Percentiles rank a stretch among this genome's conserved stretches.
Evolutionary conservation across 2,888 invertebrate species (phyloP).

Genomic region (Onthophagus sagittarius): DNA sequence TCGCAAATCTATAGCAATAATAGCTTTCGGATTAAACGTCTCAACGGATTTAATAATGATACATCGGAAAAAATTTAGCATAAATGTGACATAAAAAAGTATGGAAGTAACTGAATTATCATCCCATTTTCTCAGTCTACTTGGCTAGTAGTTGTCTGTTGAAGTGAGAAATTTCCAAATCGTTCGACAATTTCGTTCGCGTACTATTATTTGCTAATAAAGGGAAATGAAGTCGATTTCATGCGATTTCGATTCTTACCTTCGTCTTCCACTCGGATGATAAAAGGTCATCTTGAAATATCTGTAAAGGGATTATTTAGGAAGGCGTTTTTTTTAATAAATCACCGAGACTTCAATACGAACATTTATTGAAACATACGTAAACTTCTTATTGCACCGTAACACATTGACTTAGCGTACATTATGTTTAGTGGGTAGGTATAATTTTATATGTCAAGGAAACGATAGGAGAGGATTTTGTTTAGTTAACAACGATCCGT

Average conservation of each 20-base stretch:
- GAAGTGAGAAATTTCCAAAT: not conserved
- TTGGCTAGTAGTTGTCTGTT: not conserved
- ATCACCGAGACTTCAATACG: conserved; percentile 18
- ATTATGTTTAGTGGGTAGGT: conserved; percentile 24
- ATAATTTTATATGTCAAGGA: conserved; percentile 17
- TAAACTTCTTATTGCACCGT: conserved; percentile 36
- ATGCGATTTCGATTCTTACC: not conserved
- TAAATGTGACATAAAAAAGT: not conserved
- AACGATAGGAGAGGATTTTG: conserved; percentile 27
- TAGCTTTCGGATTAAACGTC: not conserved
- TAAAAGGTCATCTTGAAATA: not conserved
- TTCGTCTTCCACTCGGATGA: not conserved
- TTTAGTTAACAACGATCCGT: conserved; percentile 29
- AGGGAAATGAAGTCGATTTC: not conserved
- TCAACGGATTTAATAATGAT: not conserved
- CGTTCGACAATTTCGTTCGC: not conserved
- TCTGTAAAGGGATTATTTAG: not conserved
- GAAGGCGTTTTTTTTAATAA: not conserved
- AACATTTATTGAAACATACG: conserved; percentile 26
- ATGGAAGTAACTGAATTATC: too few relatives aligned
- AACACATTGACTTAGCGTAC: conserved; percentile 33
- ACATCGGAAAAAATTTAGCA: not conserved
- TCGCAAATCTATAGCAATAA: not conserved
- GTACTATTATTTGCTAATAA: not conserved
- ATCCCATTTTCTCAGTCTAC: too few relatives aligned